Evolutionary conservation across 2,113 vertebrate genomes (phyloP).

Genomic region (Corythoichthys haematopterus): DNA sequence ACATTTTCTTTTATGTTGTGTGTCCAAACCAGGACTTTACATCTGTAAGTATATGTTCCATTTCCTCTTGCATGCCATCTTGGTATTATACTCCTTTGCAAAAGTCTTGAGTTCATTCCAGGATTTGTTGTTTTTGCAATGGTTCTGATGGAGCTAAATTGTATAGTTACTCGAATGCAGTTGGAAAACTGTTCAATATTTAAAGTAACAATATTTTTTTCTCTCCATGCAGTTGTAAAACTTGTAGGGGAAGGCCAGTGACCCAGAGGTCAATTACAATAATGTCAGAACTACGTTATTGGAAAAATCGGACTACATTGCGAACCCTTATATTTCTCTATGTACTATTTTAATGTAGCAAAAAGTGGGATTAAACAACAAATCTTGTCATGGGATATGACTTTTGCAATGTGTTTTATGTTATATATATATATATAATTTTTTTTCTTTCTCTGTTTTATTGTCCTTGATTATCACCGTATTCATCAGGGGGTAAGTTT

Average conservation of each 20-base stretch:
- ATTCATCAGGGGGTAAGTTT: slow-evolving; percentile 66
- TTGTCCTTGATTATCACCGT: slow-evolving; percentile 13
- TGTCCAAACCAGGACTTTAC: slow-evolving; percentile 70
- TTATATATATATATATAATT: not conserved
- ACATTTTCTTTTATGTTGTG: not conserved
- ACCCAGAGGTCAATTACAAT: not conserved
- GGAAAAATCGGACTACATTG: no score
- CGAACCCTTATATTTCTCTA: not conserved
- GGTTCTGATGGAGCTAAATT: not conserved
- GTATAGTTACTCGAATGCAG: not conserved
- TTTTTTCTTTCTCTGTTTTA: not conserved
- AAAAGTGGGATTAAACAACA: not conserved
- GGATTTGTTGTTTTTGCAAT: not conserved
- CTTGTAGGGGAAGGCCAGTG: not conserved
- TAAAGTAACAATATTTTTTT: not conserved
- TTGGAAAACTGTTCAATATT: not conserved
- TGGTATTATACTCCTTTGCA: not conserved
- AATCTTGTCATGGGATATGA: not conserved
- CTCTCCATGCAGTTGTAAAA: not conserved
- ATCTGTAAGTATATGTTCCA: slow-evolving; percentile 66
- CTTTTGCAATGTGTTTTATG: not conserved
- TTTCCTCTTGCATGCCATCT: not conserved
- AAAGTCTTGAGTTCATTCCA: not conserved
- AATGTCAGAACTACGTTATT: no score
- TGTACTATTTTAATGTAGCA: not conserved